Evolutionary conservation across 30 jellyfish, hydroid and myxozoan genomes (phyloP), one percentile per base, ranked within the genome.

Genomic region (Aurelia sp.): DNA sequence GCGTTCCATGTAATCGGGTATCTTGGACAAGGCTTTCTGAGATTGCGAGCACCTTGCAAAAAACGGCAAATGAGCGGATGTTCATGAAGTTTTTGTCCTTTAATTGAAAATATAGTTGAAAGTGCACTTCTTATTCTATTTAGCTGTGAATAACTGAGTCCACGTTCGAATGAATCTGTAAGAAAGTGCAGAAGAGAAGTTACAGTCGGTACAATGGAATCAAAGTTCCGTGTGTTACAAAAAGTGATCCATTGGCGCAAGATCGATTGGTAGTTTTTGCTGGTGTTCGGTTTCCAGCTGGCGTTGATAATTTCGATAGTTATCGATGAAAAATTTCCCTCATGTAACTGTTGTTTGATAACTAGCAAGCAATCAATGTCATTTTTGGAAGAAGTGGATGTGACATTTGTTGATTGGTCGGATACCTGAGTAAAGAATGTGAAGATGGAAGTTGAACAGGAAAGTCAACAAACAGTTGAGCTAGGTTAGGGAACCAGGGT

Each of bases 311-410:
- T 48, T 20, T 83, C 74, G 11, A 62, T 4, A 52, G 86, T n/a
- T 40, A 13, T 20, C 21, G 37, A 19, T 11, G 80, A 20, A n/a
- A 64, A 13, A 47, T 65, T 64, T 33, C 27, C 22, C 63, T 59
- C 7, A 30, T 77, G 41, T 13, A 6, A 61, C 27, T 47, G 41
- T 79, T 63, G 37, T 59, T 68, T 61, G 89, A 78, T 48, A 78
- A 20, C 15, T 19, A 4, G 71, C 89, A 78, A 7, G 60, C 89
- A n/a, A 60, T 64, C 52, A 78, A 67, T 6, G 13, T 16, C 58
- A 78, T 33, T 19, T 64, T 40, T 37, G 57, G 79, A 16, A 65
- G 80, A 33, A 78, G 82, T n/a, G 90, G 82, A 55, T 79, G 90
- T 22, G 19, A 22, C 58, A 22, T 31, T 8, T n/a, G 74, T 23